Evolutionary conservation across 1,140 invertebrate genomes (phyloP), one percentile per base, ranked within the genome.

Genomic region (Stenopsyche tienmushanensis): DNA sequence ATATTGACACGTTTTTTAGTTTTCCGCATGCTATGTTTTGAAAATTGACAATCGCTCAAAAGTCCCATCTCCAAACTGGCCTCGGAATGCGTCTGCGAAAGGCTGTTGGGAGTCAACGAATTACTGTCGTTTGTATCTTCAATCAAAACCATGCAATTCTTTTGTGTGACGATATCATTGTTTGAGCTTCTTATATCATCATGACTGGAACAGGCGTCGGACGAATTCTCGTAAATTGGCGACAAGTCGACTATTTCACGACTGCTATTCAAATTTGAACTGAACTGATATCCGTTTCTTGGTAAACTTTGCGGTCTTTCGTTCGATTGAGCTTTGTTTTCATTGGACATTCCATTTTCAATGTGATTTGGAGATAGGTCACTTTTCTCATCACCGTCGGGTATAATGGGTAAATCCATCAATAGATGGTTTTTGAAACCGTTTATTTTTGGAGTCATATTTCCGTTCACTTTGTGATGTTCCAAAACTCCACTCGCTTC

Each of bases 1-100:
- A 85, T 86, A 50, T 86, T 86, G 0, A 86, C 84, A 65, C 83
- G 75, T 69, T 85, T 86, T 74, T 84, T 83, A 0, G 74, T 74
- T 23, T 79, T 81, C 54, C 77, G 79, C 57, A 81, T 81, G 65
- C 82, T 82, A 67, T 82, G 83, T 70, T 83, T 85, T 0, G 80
- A 72, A 57, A 62, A 62, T 58, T 75, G 78, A 20, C 64, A 50
- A 44, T 82, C 79, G 13, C 77, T 78, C 9, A 80, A 66, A 5
- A 71, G 69, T 7, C 77, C 78, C 77, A 80, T 79, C 73, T 82
- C 79, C 70, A 80, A 80, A 55, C 79, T 82, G 58, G 78, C 80
- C 71, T 80, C 80, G 9, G 79, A 80, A 57, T 80, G 78, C 15
- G 79, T 82, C 73, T 82, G 78, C 2, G 80, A 80, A 39, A 82